Conservation (phyloP, 2,113 vertebrate genomes). For the Rhynchopsitta pachyrhyncha region DNA sequence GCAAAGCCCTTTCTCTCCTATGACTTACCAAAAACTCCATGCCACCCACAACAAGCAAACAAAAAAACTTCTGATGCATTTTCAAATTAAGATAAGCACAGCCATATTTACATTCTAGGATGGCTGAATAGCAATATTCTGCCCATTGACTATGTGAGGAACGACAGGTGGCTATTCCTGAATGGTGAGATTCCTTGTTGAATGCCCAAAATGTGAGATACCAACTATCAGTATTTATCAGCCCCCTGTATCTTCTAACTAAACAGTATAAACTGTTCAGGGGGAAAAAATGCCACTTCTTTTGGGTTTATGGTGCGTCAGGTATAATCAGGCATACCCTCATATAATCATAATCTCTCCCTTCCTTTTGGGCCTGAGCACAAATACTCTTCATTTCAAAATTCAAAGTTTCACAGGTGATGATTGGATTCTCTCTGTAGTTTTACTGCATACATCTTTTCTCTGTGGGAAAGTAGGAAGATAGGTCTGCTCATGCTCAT, state of each 20-base stretch:
- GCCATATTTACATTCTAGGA: background rate
- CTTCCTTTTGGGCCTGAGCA: background rate
- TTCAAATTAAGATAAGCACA: background rate
- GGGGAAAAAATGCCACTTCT: background rate
- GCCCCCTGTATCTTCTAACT: background rate
- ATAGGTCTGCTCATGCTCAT: background rate
- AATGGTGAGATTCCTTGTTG: background rate
- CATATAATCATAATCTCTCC: accelerated
- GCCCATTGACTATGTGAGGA: background rate
- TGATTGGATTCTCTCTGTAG: background rate
- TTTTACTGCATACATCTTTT: background rate
- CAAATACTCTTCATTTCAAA: background rate
- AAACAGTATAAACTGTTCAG: background rate
- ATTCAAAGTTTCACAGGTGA: background rate
- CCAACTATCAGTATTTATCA: background rate
- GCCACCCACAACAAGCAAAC: background rate
- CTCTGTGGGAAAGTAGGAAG: background rate
- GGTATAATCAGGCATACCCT: background rate
- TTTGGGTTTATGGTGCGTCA: background rate
- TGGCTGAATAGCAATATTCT: background rate
- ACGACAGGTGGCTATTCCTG: background rate
- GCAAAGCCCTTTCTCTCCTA: background rate
- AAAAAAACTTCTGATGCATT: background rate
- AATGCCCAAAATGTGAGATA: background rate
- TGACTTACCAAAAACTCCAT: background rate